Base-by-base conservation (phyloP, 2,888 invertebrate genomes). In the Nemoura dubitans region DNA sequence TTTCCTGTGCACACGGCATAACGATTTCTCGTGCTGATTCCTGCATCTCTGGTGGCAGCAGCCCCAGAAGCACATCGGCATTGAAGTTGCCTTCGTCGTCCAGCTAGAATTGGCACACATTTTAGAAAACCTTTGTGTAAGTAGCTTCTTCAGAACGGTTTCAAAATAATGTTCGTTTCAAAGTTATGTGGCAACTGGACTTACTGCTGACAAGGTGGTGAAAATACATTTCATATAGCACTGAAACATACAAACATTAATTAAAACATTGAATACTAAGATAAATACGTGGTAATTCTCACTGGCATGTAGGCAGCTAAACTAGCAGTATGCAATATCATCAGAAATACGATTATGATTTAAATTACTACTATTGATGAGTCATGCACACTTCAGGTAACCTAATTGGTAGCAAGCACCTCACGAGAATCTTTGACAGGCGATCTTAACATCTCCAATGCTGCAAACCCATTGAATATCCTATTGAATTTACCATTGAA, bases 151-250 rank as follows among this genome's bases (percentile, higher is more conserved):
- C 14, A 59, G 21, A 59, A 59, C 3, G 3, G 3, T 59, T 14
- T 7, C 36, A 83, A 83, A n/a, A 26, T 21, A 83, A 26, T 10
- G 14, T 83, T 42, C 43, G 26, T 83, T 28, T 6, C 29, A 83
- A 83, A n/a, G 59, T 21, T 10, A 59, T 59, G 14, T 59, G 21
- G 16, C 76, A 76, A 14, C 21, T 76, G n/a, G 76, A 85, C 85
- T 88, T 89, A 90, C 90, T 89, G 90, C 81, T 82, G 87, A 87
- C 5, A 89, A 88, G 83, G 89, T 88, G 6, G 89, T 89, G n/a
- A 90, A 87, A 0, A 88, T 16, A 86, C 90, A 90, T 83, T 89
- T 90, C 27, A 90, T 88, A 83, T 90, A 90, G 80, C 90, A 90
- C 76, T 89, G 83, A 42, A 83, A 83, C 42, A 83, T n/a, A 83